phyloP scores from a whole-genome alignment of 1,140 invertebrate species.

The Drosophila watanabei region DNA sequence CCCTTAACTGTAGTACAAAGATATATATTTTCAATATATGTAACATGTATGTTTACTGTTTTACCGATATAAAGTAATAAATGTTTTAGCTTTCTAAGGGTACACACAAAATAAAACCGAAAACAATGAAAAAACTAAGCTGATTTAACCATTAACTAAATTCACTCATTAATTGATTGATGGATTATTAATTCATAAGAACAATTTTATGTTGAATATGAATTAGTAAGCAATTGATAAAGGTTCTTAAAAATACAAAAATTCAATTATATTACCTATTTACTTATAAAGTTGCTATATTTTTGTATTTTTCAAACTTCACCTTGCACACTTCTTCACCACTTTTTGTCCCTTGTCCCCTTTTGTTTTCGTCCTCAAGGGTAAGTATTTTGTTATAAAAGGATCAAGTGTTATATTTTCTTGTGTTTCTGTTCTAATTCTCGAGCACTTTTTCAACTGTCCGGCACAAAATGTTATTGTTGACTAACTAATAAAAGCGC shows the following conservation, averaged over 20 bases:
- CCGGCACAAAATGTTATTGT: constrained; percentile 56
- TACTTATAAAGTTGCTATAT: background rate
- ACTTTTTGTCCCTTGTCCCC: constrained; percentile 30
- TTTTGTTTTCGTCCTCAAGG: constrained; percentile 41
- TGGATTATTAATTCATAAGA: background rate
- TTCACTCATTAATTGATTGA: background rate
- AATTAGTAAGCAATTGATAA: background rate
- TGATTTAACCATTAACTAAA: constrained; percentile 44
- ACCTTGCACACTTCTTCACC: constrained; percentile 29
- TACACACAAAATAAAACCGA: constrained; percentile 49
- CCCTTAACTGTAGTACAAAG: constrained; percentile 74
- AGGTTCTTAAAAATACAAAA: constrained; percentile 4
- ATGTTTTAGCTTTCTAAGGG: constrained; percentile 63
- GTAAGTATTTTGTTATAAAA: constrained; percentile 50
- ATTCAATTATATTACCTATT: background rate
- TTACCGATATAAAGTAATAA: constrained; percentile 49
- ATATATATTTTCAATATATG: constrained; percentile 48
- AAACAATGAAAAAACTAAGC: constrained; percentile 27
- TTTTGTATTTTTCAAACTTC: constrained; percentile 20
- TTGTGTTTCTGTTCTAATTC: constrained; percentile 15
- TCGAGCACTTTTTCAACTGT: constrained; percentile 45
- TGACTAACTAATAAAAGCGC: constrained; percentile 45
- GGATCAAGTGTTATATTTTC: background rate
- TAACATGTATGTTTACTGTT: constrained; percentile 56
- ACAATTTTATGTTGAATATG: background rate